Evolutionary conservation across 2,797 vertebrate genomes (phyloP), one percentile per base, ranked within the genome.

Genomic region (Thaleichthys pacificus): DNA sequence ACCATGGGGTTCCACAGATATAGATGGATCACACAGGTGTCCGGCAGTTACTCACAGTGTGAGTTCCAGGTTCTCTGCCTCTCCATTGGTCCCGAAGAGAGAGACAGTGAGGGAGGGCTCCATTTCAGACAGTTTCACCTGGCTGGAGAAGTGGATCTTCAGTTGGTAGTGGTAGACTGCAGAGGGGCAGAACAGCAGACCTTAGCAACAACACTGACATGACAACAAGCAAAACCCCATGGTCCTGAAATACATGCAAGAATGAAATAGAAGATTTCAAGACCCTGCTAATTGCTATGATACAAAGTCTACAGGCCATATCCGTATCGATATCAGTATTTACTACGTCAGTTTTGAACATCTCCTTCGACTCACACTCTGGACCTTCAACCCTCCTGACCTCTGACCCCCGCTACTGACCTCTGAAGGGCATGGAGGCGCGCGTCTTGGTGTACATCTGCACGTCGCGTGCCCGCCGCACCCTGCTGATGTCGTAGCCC

Each of bases 381-480:
- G 2, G 11, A 42, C 38, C 38, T 11, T 12, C 38, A 3, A 42
- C 38, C 38, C 38, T 28, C 24, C 2, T 24, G 11, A 61, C 63
- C 11, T 17, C 35, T 14, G n/a, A 1, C 17, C 51, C 49, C 49
- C 3, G 51, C 15, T 61, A 54, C 90, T 83, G 42, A 98, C 97
- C 97, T 95, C 95, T 96, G 85, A 96, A 98, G 1, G 97, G 97
- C 95, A 97, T 96, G 80, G 94, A 91, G 47, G 94, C 92, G 38
- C 95, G 91, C 0, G 97, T 99, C 82, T 95, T 97, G 86, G 97
- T 91, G 87, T 95, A 99, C 97, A 99, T 97, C 88, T 94, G 95
- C 73, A 87, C 87, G 32, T 82, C 93, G 80, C 95, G 94, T 3
- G 93, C 90, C 57, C 89, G 93, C 80, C 94, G 93, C 75, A 97